Evolutionary conservation across 2,888 invertebrate genomes (phyloP), one percentile per base, ranked within the genome.

Genomic region (Corythucha ciliata): DNA sequence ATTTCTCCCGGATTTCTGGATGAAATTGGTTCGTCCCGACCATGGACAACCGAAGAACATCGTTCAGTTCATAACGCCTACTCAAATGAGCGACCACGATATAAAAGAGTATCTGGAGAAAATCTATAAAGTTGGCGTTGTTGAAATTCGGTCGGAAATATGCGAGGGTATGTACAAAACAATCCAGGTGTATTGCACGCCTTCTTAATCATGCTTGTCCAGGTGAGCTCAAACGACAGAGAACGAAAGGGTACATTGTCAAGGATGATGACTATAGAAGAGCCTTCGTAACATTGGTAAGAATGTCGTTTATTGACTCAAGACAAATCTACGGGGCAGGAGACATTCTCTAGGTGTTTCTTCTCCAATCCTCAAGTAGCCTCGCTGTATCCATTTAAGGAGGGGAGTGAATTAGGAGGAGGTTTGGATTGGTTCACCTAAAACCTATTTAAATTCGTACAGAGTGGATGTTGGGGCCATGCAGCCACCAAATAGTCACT

Each of bases 1-100:
- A 8, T 93, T 91, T 68, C 71, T 98, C 26, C 96, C 97, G 1
- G 91, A 96, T 68, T 97, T 97, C 70, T 97, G 92, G 91, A 80
- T 98, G 81, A 96, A 94, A 71, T 64, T 96, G 16, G 77, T 96
- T 0, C 75, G 79, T 48, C 81, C 89, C 1, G 63, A 67, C 3
- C 59, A 68, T 16, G 74, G 74, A 26, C 78, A 81, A 59, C 87
- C 88, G 3, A 74, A 79, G 40, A 90, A 96, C 72, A 69, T 83
- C 33, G 87, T 92, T 0, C 78, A 83, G 47, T 97, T 98, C 69
- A 76, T 85, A 44, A 89, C 91, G 61, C 91, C 94, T 7, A 84
- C 87, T 72, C 81, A 90, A 74, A 98, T 98, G 97, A 92, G 91
- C 0, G 81, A 77, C 66, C 65, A 74, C 62, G 98, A 98, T 68